Evolutionary conservation across 2,797 vertebrate species (phyloP), one percentile per base, ranked within the genome.

Genomic region (Melanotaenia nigrans): DNA sequence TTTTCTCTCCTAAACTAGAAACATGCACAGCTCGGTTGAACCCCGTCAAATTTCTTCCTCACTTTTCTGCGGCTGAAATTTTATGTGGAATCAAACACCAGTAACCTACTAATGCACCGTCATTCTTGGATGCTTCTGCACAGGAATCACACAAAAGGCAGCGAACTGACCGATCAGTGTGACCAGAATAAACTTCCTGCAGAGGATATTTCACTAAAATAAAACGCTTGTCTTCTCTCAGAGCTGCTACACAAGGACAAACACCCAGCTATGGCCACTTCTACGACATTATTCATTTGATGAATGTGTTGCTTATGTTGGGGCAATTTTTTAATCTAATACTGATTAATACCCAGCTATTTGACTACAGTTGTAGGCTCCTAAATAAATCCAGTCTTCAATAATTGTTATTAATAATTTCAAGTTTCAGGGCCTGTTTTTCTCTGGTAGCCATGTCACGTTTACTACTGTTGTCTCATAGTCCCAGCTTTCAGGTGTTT

Each of bases 401-500:
- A 28, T 55, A 59, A 66, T 67, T 61, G 64, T 67, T 61, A 68
- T 51, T 73, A 77, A 80, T 58, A 30, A 45, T 67, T 81, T 85
- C n/a, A 60, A 64, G 33, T 77, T 85, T 69, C 65, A 38, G 4
- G 49, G 66, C 53, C 81, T 67, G 82, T 87, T 85, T 85, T 85
- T 87, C 83, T 84, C 69, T 1, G 22, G 75, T 69, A 30, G 56
- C 35, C 51, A 2, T 42, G 55, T 82, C 65, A 33, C 77, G 82
- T 85, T 83, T 84, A 65, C 83, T 70, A 77, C 73, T 81, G 77
- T 74, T 71, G 75, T 85, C 61, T 70, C 69, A 3, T 49, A 64
- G 60, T 80, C 73, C 71, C 74, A 61, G 62, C 38, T 38, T 73
- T 80, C 58, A 59, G 62, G 32, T 32, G n/a, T 68, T 84, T 32